Conservation (phyloP, 1,140 invertebrate genomes). For the Psilanteris sp. region DNA sequence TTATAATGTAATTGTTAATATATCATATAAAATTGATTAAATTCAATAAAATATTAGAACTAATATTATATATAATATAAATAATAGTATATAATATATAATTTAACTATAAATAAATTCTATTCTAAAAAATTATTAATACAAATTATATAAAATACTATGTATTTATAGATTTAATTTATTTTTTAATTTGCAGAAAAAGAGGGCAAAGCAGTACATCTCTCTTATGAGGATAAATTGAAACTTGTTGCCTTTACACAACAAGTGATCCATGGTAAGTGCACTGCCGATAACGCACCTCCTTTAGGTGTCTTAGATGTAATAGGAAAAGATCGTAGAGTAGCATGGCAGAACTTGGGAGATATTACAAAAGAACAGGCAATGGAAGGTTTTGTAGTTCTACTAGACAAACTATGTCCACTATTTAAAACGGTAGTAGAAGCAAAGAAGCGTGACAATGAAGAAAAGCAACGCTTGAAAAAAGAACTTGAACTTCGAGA, state of each 20-base stretch:
- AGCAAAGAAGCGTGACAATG: constrained; percentile 91
- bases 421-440: constrained; percentile 95
- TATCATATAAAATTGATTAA: no score
- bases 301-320: constrained; percentile 96
- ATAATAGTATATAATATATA: no score
- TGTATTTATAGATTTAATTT: no score
- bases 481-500: constrained; percentile 79
- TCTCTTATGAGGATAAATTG: constrained; percentile 96
- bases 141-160: no score
- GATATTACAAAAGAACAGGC: constrained; percentile 91
- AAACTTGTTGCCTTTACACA: constrained; percentile 94
- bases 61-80: no score
- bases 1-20: no score
- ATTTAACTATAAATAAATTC: no score
- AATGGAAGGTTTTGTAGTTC: constrained; percentile 94
- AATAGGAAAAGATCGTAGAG: constrained; percentile 93
- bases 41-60: no score
- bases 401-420: constrained; percentile 92
- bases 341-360: constrained; percentile 95
- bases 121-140: neutral
- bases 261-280: constrained; percentile 93
- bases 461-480: constrained; percentile 85
- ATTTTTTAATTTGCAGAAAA: constrained; percentile 87
- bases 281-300: constrained; percentile 85
- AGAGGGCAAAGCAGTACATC: constrained; percentile 95